Base-by-base conservation (phyloP, 2,797 vertebrate genomes). In the Mormyrus hasselquistii region DNA sequence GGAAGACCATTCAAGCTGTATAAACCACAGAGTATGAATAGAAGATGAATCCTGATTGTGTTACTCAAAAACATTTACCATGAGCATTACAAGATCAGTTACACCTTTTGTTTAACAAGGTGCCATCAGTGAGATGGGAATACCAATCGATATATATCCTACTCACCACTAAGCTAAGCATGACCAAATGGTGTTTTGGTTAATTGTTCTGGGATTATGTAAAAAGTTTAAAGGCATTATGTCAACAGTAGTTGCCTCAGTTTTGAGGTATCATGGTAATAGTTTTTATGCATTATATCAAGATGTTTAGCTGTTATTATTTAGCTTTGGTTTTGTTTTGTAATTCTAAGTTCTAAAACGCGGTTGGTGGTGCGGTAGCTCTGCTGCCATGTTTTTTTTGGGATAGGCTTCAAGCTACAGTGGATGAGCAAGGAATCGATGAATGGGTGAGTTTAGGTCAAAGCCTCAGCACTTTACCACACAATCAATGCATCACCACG, bases 51-150 rank as follows among this genome's bases (percentile, higher is more conserved):
- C 1, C 85, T 53, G 57, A 69, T 38, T 89, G 14, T 62, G n/a
- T 62, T 65, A 50, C 6, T 65, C 25, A 22, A 19, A 2, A 85
- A 1, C 55, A 86, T 44, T 86, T 19, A 86, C 19, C 4, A 49
- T 59, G 34, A 44, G 73, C 19, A 79, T 50, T 79, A 41, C 49
- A 76, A 88, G 59, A 87, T 87, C 87, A 55, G 62, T 79, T 41
- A 79, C 44, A 44, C 14, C 6, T 19, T 41, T 34, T 44, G 14
- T 44, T 79, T 41, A 76, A 76, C 14, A 14, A 76, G 69, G 14
- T 44, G 38, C 38, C 38, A 44, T 79, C 34, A 19, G 14, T 79
- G 34, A 79, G 73, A 79, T 2, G 1, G 38, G 38, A 41, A 14
- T n/a, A 79, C 73, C 73, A 6, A 79, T n/a, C 14, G 2, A 16